Percentiles rank a stretch among this genome's conserved stretches.
Evolutionary conservation across 2,888 invertebrate genomes (phyloP).

Genomic region (Parthenolecanium corni): DNA sequence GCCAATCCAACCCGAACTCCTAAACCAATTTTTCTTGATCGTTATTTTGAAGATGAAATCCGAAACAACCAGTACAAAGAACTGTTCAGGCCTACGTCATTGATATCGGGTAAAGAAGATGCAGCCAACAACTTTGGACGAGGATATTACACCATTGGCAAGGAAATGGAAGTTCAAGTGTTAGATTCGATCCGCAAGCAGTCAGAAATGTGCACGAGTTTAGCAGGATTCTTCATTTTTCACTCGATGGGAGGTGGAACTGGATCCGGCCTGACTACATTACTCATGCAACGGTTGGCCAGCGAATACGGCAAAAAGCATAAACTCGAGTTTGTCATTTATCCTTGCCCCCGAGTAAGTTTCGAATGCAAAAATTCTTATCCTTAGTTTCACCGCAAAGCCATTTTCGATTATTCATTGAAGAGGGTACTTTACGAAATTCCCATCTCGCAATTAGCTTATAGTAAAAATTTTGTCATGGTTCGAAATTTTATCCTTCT

Average conservation of each 20-base stretch:
- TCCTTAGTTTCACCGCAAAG: neutral
- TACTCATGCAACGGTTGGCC: constrained; percentile 10
- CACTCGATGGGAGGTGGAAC: constrained; percentile 21
- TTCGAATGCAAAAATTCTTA: neutral
- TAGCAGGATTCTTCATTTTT: constrained; percentile 13
- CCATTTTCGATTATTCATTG: neutral
- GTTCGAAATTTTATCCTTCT: too few species aligned
- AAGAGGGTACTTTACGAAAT: too few species aligned
- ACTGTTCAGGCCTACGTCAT: constrained; percentile 54
- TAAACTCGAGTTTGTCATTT: constrained; percentile 18
- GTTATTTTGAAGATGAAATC: constrained; percentile 60
- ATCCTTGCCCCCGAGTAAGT: constrained; percentile 9
- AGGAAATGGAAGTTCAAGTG: constrained; percentile 47
- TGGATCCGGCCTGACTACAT: constrained; percentile 12
- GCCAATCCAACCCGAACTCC: too few species aligned
- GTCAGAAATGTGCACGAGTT: constrained; percentile 7
- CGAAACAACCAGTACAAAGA: constrained; percentile 69
- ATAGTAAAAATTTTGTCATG: too few species aligned
- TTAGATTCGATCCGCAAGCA: constrained; percentile 39
- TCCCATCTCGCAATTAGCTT: too few species aligned
- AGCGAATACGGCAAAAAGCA: constrained; percentile 17
- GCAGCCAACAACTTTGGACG: constrained; percentile 57
- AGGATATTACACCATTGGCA: constrained; percentile 54
- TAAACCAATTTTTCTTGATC: too few species aligned
- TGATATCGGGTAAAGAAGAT: constrained; percentile 56